Evolutionary conservation across 2,797 vertebrate genomes (phyloP).

Genomic region (Megalops cyprinoides): DNA sequence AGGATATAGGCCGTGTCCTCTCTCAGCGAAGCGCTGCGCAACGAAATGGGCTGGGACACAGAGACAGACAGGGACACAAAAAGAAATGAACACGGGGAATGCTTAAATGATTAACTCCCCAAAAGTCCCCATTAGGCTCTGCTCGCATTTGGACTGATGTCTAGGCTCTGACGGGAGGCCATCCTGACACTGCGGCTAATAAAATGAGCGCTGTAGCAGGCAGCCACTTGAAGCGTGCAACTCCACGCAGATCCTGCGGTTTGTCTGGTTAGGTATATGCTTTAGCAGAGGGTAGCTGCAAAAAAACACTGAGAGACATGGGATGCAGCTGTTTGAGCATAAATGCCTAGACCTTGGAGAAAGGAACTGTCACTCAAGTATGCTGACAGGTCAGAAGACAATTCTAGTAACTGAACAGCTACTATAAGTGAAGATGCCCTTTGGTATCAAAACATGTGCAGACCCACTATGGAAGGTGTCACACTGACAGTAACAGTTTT

Average conservation of each 20-base stretch:
- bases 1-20: background rate
- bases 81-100: background rate
- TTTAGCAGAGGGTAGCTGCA: background rate
- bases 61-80: background rate
- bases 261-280: background rate
- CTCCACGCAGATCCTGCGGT: slow-evolving; percentile 8
- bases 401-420: too few species aligned
- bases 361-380: background rate
- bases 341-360: background rate
- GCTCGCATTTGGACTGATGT: background rate
- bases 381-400: too few species aligned
- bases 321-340: background rate
- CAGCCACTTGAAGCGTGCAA: background rate
- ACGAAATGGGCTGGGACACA: background rate
- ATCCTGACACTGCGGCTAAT: background rate
- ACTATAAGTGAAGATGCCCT: too few species aligned
- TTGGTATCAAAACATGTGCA: too few species aligned
- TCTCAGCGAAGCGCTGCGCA: too few species aligned
- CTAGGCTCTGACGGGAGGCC: background rate
- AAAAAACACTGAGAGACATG: background rate
- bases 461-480: too few species aligned
- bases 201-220: background rate
- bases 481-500: too few species aligned
- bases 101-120: background rate
- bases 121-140: background rate